Evolutionary conservation across 1,140 invertebrate genomes (phyloP).

Genomic region (Trinorchestia longiramus): DNA sequence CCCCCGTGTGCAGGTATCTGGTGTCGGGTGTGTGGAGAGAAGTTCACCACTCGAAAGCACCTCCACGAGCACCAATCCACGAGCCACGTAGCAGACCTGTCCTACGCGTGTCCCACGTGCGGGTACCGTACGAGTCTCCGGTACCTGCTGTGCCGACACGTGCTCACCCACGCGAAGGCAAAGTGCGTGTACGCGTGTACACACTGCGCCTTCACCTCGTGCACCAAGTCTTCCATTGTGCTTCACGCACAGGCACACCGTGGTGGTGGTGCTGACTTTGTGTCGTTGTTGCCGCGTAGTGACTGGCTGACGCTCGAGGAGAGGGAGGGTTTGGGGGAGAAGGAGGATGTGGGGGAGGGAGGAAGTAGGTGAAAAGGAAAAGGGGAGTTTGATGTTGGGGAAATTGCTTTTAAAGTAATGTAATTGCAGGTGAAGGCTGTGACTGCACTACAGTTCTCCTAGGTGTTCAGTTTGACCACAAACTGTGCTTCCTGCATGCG

Average conservation of each 20-base stretch:
- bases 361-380: not conserved
- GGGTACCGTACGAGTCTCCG: not conserved
- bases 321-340: too few relatives aligned
- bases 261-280: not conserved
- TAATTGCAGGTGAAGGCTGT: too few relatives aligned
- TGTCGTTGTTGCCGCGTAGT: not conserved
- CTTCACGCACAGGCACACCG: not conserved
- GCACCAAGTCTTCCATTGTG: conserved; percentile 2
- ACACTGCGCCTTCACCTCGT: not conserved
- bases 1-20: not conserved
- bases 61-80: not conserved
- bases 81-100: not conserved
- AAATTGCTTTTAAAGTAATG: too few relatives aligned
- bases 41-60: not conserved
- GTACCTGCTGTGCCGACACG: not conserved
- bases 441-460: too few relatives aligned
- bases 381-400: too few relatives aligned
- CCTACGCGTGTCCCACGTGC: not conserved
- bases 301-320: too few relatives aligned
- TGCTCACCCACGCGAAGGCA: not conserved
- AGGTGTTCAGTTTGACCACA: too few relatives aligned
- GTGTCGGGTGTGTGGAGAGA: not conserved
- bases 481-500: too few relatives aligned
- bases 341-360: not conserved
- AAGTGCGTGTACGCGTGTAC: not conserved